A percentile compares a stretch with the other conserved stretches of the same genome.
Evolutionary conservation across 2,888 invertebrate species (phyloP).

Genomic region (Napeogenes sylphis): DNA sequence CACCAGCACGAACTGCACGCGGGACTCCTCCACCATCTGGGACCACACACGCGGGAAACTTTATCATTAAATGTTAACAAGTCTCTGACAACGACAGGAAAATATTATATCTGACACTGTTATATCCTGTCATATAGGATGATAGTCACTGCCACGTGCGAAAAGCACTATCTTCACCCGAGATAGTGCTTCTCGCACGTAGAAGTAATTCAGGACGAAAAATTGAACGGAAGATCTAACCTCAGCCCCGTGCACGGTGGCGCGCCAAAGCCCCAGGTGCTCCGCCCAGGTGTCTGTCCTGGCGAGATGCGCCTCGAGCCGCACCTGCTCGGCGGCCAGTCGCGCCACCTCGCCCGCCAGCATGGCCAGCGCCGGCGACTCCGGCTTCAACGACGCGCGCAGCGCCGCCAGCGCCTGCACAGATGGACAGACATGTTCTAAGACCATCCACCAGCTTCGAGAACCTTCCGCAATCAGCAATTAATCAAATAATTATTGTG

Average conservation of each 20-base stretch:
- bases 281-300: conserved; percentile 94
- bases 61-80: too few species aligned
- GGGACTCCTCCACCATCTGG: conserved; percentile 2
- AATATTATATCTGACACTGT: too few species aligned
- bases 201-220: too few species aligned
- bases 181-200: too few species aligned
- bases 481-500: too few species aligned
- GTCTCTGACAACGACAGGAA: too few species aligned
- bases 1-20: not conserved
- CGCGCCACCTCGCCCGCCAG: conserved; percentile 91
- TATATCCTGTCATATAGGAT: too few species aligned
- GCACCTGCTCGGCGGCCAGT: conserved; percentile 86
- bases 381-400: conserved; percentile 88
- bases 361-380: conserved; percentile 87
- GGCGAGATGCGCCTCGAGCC: conserved; percentile 89
- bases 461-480: too few species aligned
- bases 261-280: conserved; percentile 92
- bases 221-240: conserved; percentile 48
- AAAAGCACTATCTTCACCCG: too few species aligned
- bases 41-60: not conserved
- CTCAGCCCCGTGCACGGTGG: conserved; percentile 89
- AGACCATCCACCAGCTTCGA: too few species aligned
- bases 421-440: not conserved
- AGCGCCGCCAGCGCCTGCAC: conserved; percentile 86
- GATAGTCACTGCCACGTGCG: too few species aligned